phyloP scores from a whole-genome alignment of 2,113 vertebrate species.

The Ptilorrhoa leucosticta region DNA sequence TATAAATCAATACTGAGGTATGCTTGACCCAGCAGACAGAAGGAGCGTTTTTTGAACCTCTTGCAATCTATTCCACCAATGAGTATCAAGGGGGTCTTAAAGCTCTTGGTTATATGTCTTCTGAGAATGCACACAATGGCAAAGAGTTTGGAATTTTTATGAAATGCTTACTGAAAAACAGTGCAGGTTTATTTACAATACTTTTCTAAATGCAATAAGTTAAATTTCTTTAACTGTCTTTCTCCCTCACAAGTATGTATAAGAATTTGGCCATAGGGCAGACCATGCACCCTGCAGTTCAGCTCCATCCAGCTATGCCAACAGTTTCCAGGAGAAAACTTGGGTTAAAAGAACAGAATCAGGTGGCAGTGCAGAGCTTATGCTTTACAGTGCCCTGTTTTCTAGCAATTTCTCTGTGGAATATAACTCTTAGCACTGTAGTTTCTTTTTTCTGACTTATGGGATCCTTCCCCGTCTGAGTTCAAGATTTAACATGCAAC shows the following conservation, averaged over 20 bases:
- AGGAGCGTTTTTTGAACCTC: background rate
- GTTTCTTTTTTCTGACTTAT: background rate
- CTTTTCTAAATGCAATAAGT: background rate
- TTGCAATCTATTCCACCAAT: background rate
- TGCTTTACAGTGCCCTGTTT: background rate
- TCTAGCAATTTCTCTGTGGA: background rate
- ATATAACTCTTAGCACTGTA: background rate
- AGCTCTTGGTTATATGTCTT: background rate
- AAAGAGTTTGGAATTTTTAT: background rate
- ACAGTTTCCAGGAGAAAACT: background rate
- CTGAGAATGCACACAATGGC: background rate
- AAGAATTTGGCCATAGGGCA: background rate
- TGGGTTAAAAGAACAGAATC: background rate
- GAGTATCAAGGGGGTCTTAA: background rate
- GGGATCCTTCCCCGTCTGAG: background rate
- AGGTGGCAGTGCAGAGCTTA: background rate
- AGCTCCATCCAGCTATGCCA: background rate
- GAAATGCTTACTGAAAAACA: background rate
- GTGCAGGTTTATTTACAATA: background rate
- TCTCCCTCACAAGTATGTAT: background rate
- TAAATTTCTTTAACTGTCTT: background rate
- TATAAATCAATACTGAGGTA: background rate
- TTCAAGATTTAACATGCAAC: background rate
- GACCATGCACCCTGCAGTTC: background rate
- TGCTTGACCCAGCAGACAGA: background rate